Percentiles rank a stretch among this genome's conserved stretches.
These are phyloP conservation scores for Synanceia verrucosa DNA, from an alignment of 2,797 vertebrate genomes.

Conservation along the genomic window DNA sequence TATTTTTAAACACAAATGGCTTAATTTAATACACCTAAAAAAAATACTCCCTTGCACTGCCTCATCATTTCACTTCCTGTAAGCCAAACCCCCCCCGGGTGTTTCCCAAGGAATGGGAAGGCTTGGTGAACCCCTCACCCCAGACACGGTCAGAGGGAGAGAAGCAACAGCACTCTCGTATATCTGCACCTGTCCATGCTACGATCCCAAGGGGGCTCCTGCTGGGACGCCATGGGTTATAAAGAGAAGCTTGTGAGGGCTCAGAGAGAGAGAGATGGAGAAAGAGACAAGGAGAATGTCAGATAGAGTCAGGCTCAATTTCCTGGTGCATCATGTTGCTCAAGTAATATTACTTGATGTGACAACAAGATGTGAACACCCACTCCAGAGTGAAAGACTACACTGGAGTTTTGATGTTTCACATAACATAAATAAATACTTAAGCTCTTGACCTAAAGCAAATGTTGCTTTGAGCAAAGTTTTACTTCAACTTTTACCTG, in stretches of 20 bases:
- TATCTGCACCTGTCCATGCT: constrained; percentile 73
- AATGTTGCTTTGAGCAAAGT: too few species aligned
- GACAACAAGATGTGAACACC: too few species aligned
- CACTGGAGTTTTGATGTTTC: too few species aligned
- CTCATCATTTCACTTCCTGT: constrained; percentile 2
- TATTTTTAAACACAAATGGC: background rate
- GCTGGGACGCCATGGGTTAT: constrained; percentile 4
- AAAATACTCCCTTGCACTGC: background rate
- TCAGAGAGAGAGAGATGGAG: background rate
- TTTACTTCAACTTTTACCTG: too few species aligned
- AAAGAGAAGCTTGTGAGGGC: constrained; percentile 5
- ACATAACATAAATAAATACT: too few species aligned
- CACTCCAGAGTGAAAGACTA: too few species aligned
- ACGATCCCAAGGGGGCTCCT: constrained; percentile 17
- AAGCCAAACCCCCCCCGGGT: constrained; percentile 30
- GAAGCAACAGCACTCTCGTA: constrained; percentile 51
- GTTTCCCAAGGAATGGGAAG: constrained; percentile 57
- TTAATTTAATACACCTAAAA: background rate
- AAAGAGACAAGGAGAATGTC: constrained; percentile 22
- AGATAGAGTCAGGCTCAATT: constrained; percentile 31
- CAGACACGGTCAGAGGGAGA: background rate
- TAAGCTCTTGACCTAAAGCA: too few species aligned
- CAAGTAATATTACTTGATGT: too few species aligned
- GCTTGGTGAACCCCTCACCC: constrained; percentile 22
- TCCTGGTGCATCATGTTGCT: constrained; percentile 23